Evolutionary conservation across 2,797 vertebrate species (phyloP), one percentile per base, ranked within the genome.

Genomic region (Basileuterus tristriatus): DNA sequence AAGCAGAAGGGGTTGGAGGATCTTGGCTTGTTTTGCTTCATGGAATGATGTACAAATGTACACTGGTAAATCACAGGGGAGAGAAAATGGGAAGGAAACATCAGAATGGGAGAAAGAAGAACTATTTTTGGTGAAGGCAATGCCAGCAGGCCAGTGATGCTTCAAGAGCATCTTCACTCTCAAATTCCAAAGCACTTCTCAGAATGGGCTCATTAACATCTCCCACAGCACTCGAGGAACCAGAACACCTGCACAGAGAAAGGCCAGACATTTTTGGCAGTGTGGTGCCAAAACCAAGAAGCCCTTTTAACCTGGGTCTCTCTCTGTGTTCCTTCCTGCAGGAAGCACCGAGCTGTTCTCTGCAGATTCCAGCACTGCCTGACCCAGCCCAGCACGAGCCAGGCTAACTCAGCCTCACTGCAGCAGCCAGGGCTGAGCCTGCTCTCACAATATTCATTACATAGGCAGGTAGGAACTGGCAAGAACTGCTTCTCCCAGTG

Each of bases 341-440:
- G 2, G 46, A 78, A 78, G 21, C 4, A 0, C 19, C 0, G 0
- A 81, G 53, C 58, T 75, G 68, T 5, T 30, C 68, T 2, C 78
- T 30, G 68, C 67, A 49, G 53, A 44, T 21, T 36, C 62, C 63
- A 5, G 3, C 11, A 12, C 68, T 46, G 79, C 58, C 65, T 11
- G 60, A 43, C n/a, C 37, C 53, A 10, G 76, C 1, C 65, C 74
- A 39, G 69, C 12, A 46, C 0, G 0, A 89, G 72, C 65, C 50
- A 41, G 49, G 65, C 19, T 13, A 49, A 29, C 68, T 21, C n/a
- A n/a, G 75, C 8, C 3, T 30, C 50, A 8, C 47, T 20, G 39
- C 1, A 70, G 79, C 76, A 80, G 85, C 68, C 88, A 50, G 69
- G 49, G 21, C 20, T 3, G 67, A 87, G 64, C 22, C 67, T 65